Evolutionary conservation across 2,113 vertebrate genomes (phyloP), one percentile per base, ranked within the genome.

Genomic region (Hystrix brachyura): DNA sequence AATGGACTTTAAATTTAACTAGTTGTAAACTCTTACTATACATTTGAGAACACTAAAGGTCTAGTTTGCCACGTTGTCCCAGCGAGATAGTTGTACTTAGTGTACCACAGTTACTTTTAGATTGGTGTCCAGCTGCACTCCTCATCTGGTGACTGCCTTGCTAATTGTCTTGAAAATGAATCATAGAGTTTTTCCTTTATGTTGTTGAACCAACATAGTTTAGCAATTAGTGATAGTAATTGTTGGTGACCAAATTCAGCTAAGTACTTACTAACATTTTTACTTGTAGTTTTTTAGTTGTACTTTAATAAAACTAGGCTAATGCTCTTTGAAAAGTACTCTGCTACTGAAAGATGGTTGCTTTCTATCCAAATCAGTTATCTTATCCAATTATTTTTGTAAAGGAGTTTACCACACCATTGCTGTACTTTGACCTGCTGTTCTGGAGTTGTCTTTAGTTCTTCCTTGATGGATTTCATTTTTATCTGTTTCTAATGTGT

Each of bases 401-500:
- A 67, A 46, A 69, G 57, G 92, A 74, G 21, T 95, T 98, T 92
- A 74, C 46, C 51, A 55, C 34, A 13, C 55, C 69, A 43, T 94
- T 79, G 12, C 71, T 96, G n/a, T 92, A 65, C 80, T 94, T 95
- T 87, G 74, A 81, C 53, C 60, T 96, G 51, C 0, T 96, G 76
- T 94, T 97, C 88, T 90, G 32, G 87, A 95, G 83, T 69, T 92
- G 34, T 87, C 79, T 90, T 92, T 74, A 71, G 38, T 19, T 29
- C 53, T 97, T 55, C 64, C 81, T 88, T 79, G 85, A 92, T 67
- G 69, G 48, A 51, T 91, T 96, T 95, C 84, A 48, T 95, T 96
- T 53, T 13, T 78, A 23, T 87, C 79, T 94, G 80, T 97, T 65
- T 98, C 93, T 97, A 85, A 94, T 92, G 8, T 27, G 71, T 98